phyloP scores from a whole-genome alignment of 2,797 vertebrate genomes.

The Labeo calbasu region DNA sequence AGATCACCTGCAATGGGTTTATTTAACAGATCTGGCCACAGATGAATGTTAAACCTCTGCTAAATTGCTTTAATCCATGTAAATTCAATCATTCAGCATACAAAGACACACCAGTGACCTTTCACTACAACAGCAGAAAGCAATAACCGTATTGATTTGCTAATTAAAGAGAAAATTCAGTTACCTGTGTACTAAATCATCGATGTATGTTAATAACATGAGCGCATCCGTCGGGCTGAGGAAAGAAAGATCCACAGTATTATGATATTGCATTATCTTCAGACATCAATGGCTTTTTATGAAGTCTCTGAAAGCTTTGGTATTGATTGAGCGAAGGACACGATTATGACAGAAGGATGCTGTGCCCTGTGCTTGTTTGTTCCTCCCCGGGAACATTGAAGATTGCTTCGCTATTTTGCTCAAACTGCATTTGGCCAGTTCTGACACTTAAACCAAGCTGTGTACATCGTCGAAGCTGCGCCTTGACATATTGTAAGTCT shows the following conservation, averaged over 20 bases:
- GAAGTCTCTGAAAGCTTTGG: conserved; percentile 56
- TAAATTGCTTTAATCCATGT: conserved; percentile 42
- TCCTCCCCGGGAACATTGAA: conserved; percentile 39
- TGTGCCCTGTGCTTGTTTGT: conserved; percentile 40
- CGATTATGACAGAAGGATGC: conserved; percentile 43
- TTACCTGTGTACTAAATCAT: conserved; percentile 11
- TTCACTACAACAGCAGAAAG: conserved; percentile 36
- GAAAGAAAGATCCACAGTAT: conserved; percentile 11
- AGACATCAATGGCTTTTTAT: conserved; percentile 51
- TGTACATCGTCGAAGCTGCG: conserved; percentile 48
- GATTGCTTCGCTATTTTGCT: conserved; percentile 31
- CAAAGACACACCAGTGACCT: conserved; percentile 50
- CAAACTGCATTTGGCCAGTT: conserved; percentile 37
- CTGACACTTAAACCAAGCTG: conserved; percentile 44
- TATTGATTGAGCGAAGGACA: conserved; percentile 54
- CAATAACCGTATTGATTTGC: conserved; percentile 29
- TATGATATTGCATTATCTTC: conserved; percentile 52
- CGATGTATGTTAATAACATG: not conserved
- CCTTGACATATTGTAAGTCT: conserved; percentile 59
- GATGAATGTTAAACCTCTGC: conserved; percentile 35
- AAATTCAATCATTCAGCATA: conserved; percentile 47
- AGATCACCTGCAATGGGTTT: conserved; percentile 50
- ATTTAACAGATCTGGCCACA: conserved; percentile 39
- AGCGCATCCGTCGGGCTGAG: conserved; percentile 17
- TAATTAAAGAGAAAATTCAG: conserved; percentile 24